phyloP scores from a whole-genome alignment of 2,113 vertebrate species.

The Esox niger region DNA sequence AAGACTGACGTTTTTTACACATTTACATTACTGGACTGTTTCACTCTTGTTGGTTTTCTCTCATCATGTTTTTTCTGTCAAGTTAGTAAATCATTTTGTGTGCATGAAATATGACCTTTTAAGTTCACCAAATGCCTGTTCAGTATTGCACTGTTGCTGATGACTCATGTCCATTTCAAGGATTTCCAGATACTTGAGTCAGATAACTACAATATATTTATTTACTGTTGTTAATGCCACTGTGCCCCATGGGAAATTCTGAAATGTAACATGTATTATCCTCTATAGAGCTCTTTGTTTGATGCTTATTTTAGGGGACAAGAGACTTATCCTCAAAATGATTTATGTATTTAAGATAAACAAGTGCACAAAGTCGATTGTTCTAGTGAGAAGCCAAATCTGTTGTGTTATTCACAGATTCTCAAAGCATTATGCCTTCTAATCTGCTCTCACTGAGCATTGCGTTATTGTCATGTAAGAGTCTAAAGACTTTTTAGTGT shows the following conservation, averaged over 20 bases:
- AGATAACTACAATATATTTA: neutral
- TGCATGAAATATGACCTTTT: neutral
- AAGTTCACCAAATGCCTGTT: neutral
- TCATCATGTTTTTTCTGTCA: neutral
- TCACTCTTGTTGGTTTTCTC: neutral
- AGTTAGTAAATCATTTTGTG: neutral
- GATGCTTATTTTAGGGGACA: no score
- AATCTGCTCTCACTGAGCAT: no score
- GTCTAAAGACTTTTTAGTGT: no score
- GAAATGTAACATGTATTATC: neutral
- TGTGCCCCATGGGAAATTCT: neutral
- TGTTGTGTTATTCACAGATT: no score
- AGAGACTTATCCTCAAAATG: neutral
- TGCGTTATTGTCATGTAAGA: no score
- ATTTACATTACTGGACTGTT: neutral
- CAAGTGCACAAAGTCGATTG: slow-evolving; percentile 5
- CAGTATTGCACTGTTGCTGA: neutral
- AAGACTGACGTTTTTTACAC: neutral
- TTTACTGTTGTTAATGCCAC: neutral
- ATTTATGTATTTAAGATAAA: neutral
- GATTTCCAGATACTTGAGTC: neutral
- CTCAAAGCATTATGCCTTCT: no score
- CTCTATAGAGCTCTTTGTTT: neutral
- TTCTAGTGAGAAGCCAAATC: no score
- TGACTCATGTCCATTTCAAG: neutral